A percentile compares a stretch with the other conserved stretches of the same genome.
Conservation (phyloP, 2,113 vertebrate genomes). For the Clupea harengus region DNA sequence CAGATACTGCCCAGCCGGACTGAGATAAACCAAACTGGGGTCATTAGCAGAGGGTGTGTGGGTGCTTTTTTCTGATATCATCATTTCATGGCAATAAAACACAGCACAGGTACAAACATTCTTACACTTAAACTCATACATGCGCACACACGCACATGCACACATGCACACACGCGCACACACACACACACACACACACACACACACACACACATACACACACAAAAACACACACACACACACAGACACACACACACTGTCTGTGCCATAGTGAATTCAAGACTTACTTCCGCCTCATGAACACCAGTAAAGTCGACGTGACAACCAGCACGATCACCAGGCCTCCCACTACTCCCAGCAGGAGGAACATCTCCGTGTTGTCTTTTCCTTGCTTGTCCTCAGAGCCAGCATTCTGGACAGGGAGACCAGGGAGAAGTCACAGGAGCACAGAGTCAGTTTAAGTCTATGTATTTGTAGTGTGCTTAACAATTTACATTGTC, state of each 20-base stretch:
- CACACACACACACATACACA: background rate
- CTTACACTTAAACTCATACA: background rate
- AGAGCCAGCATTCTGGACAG: background rate
- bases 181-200: background rate
- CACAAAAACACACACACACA: background rate
- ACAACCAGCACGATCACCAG: slow-evolving; percentile 41
- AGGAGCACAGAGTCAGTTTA: background rate
- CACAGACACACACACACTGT: background rate
- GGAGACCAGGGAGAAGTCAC: background rate
- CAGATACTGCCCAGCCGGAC: background rate
- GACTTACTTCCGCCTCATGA: slow-evolving; percentile 47
- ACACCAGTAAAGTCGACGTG: slow-evolving; percentile 40
- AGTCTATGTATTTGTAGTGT: too few species aligned
- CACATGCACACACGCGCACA: background rate
- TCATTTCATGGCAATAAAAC: background rate
- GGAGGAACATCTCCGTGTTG: slow-evolving; percentile 33
- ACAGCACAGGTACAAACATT: background rate
- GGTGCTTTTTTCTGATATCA: background rate
- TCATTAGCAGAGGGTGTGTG: background rate
- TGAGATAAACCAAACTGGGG: background rate
- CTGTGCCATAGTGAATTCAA: background rate
- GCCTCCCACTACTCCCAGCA: slow-evolving; percentile 39
- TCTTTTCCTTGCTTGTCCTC: background rate
- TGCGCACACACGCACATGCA: background rate
- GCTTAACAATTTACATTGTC: too few species aligned